Conservation (phyloP, 2,113 vertebrate species). For the chimpanzee (Pan troglodytes) region DNA sequence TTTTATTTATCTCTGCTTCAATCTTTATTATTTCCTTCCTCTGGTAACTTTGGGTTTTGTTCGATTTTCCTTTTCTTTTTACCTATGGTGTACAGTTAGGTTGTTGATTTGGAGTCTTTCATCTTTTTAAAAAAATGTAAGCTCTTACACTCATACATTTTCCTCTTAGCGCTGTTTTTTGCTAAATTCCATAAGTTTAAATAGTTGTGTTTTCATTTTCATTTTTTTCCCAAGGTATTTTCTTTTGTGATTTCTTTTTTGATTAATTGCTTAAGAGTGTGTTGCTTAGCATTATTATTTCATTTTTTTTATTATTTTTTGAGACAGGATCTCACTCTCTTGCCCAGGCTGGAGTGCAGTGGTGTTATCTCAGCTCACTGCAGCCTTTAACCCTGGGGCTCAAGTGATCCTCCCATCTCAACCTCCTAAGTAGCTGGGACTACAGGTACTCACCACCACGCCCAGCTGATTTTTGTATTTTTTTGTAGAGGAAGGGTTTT, state of each 20-base stretch:
- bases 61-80: neutral
- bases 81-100: neutral
- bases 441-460: too few species aligned
- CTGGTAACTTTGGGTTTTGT: neutral
- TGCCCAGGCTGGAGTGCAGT: too few species aligned
- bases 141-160: neutral
- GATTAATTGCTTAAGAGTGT: neutral
- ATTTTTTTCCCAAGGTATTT: neutral
- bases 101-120: neutral
- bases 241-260: neutral
- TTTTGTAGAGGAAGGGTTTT: too few species aligned
- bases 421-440: too few species aligned
- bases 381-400: too few species aligned
- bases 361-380: too few species aligned
- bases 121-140: neutral
- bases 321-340: too few species aligned
- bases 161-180: neutral
- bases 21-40: neutral
- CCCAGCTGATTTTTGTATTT: too few species aligned
- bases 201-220: neutral
- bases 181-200: neutral
- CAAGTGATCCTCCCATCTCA: too few species aligned
- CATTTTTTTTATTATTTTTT: too few species aligned
- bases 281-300: neutral
- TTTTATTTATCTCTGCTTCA: neutral